Conservation (phyloP, 1,140 invertebrate species). For the Tetramorium simillimum region DNA sequence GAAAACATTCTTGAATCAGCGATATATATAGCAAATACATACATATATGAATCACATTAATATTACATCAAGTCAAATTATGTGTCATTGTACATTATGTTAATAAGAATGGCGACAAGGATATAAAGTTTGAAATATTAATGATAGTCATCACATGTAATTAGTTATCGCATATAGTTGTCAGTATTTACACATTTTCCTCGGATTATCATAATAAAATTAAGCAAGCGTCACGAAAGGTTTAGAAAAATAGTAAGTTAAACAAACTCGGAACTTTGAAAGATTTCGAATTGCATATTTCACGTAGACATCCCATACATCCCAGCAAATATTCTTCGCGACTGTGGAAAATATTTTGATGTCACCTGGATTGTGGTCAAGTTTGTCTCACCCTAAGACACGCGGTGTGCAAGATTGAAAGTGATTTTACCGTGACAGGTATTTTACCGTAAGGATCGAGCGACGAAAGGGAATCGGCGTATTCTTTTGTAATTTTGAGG, state of each 20-base stretch:
- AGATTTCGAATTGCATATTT: neutral
- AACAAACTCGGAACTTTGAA: neutral
- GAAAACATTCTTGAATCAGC: neutral
- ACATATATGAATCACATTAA: neutral
- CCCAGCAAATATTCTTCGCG: too few relatives aligned
- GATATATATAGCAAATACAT: neutral
- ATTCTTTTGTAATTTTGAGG: conserved; percentile 41
- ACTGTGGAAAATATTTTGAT: neutral
- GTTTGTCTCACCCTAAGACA: neutral
- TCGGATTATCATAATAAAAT: neutral
- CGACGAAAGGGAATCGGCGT: conserved; percentile 5
- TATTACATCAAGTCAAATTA: neutral
- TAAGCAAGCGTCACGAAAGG: too few relatives aligned
- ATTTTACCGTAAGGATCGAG: neutral
- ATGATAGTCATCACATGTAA: neutral
- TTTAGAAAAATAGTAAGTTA: neutral
- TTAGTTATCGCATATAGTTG: neutral
- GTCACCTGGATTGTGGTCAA: neutral
- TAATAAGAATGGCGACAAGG: neutral
- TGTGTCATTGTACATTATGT: neutral
- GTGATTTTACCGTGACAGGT: conserved; percentile 12
- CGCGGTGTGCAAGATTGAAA: neutral
- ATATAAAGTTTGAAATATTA: neutral
- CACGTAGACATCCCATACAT: neutral
- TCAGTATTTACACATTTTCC: neutral